Conservation (phyloP, 2,113 vertebrate species). For the Hypocryptadius cinnamomeus region DNA sequence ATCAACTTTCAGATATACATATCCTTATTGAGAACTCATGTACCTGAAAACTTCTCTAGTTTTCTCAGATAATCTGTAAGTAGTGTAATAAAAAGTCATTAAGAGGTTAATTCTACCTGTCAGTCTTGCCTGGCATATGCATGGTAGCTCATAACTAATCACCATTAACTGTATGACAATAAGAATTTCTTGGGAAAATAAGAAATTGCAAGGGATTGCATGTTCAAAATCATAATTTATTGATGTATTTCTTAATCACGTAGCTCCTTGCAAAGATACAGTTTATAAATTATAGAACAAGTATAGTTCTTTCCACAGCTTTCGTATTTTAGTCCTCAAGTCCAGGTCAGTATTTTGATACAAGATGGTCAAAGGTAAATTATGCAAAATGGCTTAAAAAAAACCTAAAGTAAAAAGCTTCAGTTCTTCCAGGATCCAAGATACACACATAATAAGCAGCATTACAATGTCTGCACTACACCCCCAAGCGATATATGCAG, state of each 20-base stretch:
- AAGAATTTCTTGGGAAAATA: conserved; percentile 3
- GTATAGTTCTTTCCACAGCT: neutral
- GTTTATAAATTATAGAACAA: conserved; percentile 12
- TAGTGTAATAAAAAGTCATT: neutral
- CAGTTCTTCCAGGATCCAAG: conserved; percentile 33
- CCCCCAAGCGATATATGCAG: conserved; percentile 29
- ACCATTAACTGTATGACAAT: neutral
- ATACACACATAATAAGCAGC: conserved; percentile 28
- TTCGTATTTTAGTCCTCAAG: conserved; percentile 21
- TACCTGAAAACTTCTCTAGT: neutral
- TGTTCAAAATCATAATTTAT: conserved; percentile 52
- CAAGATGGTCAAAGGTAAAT: neutral
- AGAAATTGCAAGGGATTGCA: conserved; percentile 33
- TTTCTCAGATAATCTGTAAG: neutral
- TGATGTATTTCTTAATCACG: conserved; percentile 22
- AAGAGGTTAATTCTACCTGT: neutral
- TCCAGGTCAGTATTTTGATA: conserved; percentile 25
- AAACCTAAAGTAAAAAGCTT: conserved; percentile 24
- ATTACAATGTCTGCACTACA: conserved; percentile 37
- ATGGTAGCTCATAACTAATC: neutral
- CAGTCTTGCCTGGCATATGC: neutral
- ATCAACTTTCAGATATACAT: neutral
- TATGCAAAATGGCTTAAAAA: neutral
- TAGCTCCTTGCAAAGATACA: conserved; percentile 48
- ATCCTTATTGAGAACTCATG: neutral